Percentiles rank a stretch among this genome's conserved stretches.
Conservation (phyloP, 2,797 vertebrate genomes). For the Dendrocincla fuliginosa region DNA sequence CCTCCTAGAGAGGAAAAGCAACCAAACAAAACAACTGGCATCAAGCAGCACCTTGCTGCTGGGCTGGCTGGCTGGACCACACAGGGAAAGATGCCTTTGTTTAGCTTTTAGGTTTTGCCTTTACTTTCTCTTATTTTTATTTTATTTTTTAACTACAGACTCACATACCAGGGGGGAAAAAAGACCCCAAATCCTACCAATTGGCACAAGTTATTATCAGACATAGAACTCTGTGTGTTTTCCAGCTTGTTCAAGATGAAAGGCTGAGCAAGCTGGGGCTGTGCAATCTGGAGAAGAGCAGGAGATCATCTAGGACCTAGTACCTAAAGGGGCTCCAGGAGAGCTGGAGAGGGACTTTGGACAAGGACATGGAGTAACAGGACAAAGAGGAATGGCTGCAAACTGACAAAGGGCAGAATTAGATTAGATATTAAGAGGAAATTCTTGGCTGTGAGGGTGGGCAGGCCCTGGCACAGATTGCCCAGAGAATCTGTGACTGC, state of each 20-base stretch:
- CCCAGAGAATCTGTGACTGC: neutral
- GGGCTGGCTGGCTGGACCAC: neutral
- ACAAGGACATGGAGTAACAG: neutral
- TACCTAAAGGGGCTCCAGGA: neutral
- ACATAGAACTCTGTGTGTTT: neutral
- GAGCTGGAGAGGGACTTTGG: neutral
- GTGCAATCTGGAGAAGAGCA: neutral
- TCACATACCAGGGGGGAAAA: accelerated
- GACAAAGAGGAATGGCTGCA: neutral
- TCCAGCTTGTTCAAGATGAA: neutral
- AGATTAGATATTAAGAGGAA: neutral
- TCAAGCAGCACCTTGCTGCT: neutral
- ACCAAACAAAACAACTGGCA: neutral
- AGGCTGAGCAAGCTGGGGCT: neutral
- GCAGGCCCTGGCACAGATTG: accelerated
- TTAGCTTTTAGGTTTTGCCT: neutral
- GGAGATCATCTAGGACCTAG: neutral
- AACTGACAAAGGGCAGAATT: neutral
- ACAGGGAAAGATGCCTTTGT: neutral
- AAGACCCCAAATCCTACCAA: neutral
- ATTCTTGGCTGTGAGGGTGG: accelerated
- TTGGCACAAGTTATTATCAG: neutral
- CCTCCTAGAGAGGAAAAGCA: neutral
- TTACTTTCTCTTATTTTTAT: too few species aligned
- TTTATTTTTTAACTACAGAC: neutral